phyloP scores from a whole-genome alignment of 2,113 vertebrate genomes.

The Leucoraja erinaceus region DNA sequence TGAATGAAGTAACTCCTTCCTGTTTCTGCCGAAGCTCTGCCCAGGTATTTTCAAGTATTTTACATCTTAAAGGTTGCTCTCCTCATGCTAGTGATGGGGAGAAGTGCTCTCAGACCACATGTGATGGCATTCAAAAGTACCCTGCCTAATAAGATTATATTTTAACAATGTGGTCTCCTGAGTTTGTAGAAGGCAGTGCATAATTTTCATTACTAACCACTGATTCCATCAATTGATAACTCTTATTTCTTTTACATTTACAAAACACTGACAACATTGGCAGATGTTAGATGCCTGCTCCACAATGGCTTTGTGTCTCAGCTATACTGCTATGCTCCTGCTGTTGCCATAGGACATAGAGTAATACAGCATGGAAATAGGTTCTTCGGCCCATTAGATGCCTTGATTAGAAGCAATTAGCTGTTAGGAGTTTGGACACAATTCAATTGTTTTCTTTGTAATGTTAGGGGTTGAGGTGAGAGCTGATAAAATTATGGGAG shows the following conservation, averaged over 20 bases:
- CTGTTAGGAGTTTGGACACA: no score
- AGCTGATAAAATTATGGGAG: no score
- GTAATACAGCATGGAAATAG: no score
- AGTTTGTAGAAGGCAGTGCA: background rate
- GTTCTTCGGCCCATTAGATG: no score
- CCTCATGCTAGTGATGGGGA: no score
- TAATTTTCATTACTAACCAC: background rate
- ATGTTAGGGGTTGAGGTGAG: no score
- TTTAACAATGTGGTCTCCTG: background rate
- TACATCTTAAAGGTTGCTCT: no score
- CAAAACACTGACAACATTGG: background rate
- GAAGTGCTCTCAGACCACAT: no score
- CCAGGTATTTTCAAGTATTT: background rate
- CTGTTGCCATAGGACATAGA: no score
- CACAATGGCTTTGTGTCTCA: background rate
- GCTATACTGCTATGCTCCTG: background rate
- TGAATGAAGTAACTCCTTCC: background rate
- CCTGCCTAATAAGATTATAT: background rate
- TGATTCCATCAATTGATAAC: background rate
- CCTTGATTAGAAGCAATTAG: no score
- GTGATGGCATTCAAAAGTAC: no score
- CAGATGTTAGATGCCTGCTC: background rate
- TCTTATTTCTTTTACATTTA: background rate
- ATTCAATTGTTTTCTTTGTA: no score
- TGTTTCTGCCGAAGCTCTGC: background rate